These are phyloP conservation scores for Apostichopus leukothele DNA, from an alignment of 53 echinoderm and acorn worm genomes.

Conservation along the genomic window DNA sequence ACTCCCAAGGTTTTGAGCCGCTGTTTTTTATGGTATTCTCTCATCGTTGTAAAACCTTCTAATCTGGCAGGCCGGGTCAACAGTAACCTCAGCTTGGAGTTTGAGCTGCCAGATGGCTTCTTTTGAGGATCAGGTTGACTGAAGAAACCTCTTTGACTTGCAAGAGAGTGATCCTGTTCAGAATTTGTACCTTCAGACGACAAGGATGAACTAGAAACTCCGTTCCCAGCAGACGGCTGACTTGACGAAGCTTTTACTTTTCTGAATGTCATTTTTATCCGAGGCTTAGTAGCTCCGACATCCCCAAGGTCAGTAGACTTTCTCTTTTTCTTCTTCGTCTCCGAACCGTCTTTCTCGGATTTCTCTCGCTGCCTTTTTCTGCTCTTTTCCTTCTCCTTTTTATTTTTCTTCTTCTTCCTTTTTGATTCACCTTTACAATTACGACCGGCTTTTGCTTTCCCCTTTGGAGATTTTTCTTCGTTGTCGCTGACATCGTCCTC, in stretches of 20 bases:
- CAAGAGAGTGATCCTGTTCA: too few relatives aligned
- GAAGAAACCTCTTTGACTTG: neutral
- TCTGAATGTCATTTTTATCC: constrained; percentile 29
- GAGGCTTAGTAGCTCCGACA: neutral
- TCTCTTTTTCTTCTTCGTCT: neutral
- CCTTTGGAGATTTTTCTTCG: neutral
- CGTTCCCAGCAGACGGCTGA: neutral
- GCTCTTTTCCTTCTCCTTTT: neutral
- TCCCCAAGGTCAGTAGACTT: neutral
- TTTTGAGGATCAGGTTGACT: neutral
- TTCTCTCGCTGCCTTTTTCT: neutral
- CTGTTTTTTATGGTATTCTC: neutral
- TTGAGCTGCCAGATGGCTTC: neutral
- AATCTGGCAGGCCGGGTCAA: neutral
- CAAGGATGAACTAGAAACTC: neutral
- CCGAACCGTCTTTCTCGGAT: neutral
- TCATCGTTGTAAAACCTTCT: neutral
- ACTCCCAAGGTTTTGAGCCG: neutral
- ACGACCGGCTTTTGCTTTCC: neutral
- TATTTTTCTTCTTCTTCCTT: constrained; percentile 2
- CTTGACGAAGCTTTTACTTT: neutral
- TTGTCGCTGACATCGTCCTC: neutral
- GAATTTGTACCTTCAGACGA: neutral
- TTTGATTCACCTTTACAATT: constrained; percentile 10
- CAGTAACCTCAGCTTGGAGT: neutral